Evolutionary conservation across 2,888 invertebrate species (phyloP).

Genomic region (Melanostoma scalare): DNA sequence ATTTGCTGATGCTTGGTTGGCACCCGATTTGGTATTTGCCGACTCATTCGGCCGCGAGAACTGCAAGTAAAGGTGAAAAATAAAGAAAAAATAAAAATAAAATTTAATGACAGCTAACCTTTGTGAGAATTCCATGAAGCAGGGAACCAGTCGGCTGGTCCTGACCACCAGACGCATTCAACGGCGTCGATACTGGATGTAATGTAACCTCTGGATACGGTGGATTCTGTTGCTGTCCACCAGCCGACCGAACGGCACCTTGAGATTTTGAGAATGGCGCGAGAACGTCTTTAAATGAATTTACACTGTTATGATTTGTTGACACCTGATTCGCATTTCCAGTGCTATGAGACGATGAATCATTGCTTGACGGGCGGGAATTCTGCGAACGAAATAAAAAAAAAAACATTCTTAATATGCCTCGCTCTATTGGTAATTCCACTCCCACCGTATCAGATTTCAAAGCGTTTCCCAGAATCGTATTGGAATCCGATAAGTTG

Average conservation of each 20-base stretch:
- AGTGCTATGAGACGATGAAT: constrained; percentile 82
- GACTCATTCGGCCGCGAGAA: constrained; percentile 58
- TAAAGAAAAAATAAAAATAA: neutral
- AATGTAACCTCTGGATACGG: constrained; percentile 90
- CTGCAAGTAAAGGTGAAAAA: constrained; percentile 26
- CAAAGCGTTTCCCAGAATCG: constrained; percentile 74
- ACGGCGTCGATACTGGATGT: constrained; percentile 85
- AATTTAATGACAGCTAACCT: constrained; percentile 81
- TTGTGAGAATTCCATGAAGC: constrained; percentile 90
- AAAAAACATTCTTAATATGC: constrained; percentile 68
- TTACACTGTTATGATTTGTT: constrained; percentile 79
- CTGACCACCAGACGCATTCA: constrained; percentile 80
- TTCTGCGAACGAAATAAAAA: constrained; percentile 64
- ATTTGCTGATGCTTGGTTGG: constrained; percentile 70
- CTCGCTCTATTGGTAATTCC: constrained; percentile 55
- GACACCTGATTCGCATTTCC: constrained; percentile 76
- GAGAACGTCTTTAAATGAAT: constrained; percentile 88
- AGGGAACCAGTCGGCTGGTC: constrained; percentile 84
- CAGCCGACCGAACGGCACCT: constrained; percentile 54
- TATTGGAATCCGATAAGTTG: constrained; percentile 74
- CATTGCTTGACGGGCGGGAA: constrained; percentile 83
- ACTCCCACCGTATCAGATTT: constrained; percentile 74
- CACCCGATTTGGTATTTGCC: constrained; percentile 56
- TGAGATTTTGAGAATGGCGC: constrained; percentile 86
- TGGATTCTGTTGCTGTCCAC: constrained; percentile 77